Percentiles rank a stretch among this genome's conserved stretches.
Evolutionary conservation across 1,140 invertebrate genomes (phyloP).

Genomic region (Lycorma delicatula): DNA sequence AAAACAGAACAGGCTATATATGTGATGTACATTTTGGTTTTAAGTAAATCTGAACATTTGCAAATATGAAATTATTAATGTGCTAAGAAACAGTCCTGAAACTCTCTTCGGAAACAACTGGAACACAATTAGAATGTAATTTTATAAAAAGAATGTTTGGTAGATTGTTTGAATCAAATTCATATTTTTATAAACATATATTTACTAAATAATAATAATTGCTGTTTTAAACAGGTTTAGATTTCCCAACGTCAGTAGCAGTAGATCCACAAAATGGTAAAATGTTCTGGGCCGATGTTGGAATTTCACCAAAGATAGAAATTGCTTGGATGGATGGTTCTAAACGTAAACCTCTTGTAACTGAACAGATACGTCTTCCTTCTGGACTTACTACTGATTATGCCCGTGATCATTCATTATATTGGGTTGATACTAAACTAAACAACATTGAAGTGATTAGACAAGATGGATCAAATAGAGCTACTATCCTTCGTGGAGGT

Average conservation of each 20-base stretch:
- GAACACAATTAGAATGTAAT: neutral
- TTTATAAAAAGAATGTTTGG: neutral
- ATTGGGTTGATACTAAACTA: slow-evolving; percentile 92
- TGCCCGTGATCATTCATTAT: slow-evolving; percentile 78
- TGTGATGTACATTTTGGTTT: too few relatives aligned
- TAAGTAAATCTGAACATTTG: too few relatives aligned
- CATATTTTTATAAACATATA: neutral
- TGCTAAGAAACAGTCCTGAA: neutral
- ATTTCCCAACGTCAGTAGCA: slow-evolving; percentile 75
- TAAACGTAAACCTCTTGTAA: slow-evolving; percentile 68
- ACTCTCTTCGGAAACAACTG: neutral
- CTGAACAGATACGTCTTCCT: slow-evolving; percentile 70
- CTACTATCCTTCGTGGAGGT: slow-evolving; percentile 59
- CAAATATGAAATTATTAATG: neutral
- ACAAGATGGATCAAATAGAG: slow-evolving; percentile 70
- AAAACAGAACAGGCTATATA: too few relatives aligned
- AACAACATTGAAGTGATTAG: slow-evolving; percentile 87
- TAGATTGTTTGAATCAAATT: neutral
- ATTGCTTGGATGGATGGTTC: slow-evolving; percentile 93
- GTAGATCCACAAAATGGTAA: slow-evolving; percentile 78
- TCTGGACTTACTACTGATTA: slow-evolving; percentile 85
- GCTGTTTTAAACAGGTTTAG: slow-evolving; percentile 52
- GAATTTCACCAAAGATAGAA: slow-evolving; percentile 76
- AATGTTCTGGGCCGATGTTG: slow-evolving; percentile 86
- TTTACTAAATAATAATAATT: neutral